These are phyloP conservation scores for Camponotus fellah DNA, from an alignment of 2,888 invertebrate genomes.

Conservation along the genomic window DNA sequence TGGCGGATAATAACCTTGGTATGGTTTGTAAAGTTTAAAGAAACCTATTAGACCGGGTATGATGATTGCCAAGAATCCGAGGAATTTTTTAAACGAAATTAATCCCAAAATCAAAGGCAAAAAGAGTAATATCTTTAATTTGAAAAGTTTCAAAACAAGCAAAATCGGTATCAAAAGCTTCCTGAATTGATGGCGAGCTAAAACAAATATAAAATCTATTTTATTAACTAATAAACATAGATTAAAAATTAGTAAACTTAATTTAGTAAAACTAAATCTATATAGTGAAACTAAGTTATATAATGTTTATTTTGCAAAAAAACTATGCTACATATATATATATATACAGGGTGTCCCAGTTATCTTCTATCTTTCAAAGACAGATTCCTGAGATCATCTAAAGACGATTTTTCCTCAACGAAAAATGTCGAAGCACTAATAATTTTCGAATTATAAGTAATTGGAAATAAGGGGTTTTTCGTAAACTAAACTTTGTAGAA, in stretches of 20 bases:
- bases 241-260: slow-evolving; percentile 51
- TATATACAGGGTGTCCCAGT: too few relatives aligned
- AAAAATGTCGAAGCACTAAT: too few relatives aligned
- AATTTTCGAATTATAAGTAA: too few relatives aligned
- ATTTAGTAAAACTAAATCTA: slow-evolving; percentile 34
- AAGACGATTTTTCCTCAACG: too few relatives aligned
- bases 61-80: slow-evolving; percentile 93
- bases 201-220: slow-evolving; percentile 70
- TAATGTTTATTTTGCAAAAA: neutral
- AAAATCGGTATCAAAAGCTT: slow-evolving; percentile 94
- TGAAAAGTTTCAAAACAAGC: slow-evolving; percentile 93
- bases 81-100: slow-evolving; percentile 94
- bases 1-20: slow-evolving; percentile 87
- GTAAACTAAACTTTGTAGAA: too few relatives aligned
- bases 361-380: too few relatives aligned
- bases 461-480: too few relatives aligned
- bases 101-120: slow-evolving; percentile 94
- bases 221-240: slow-evolving; percentile 43
- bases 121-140: slow-evolving; percentile 93
- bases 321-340: neutral
- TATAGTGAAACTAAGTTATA: slow-evolving; percentile 18
- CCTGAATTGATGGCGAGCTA: slow-evolving; percentile 93
- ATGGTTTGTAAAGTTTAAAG: slow-evolving; percentile 94
- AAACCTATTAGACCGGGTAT: slow-evolving; percentile 94
- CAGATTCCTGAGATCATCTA: too few relatives aligned